Evolutionary conservation across 2,113 vertebrate species (phyloP).

Genomic region (Oncorhynchus keta): DNA sequence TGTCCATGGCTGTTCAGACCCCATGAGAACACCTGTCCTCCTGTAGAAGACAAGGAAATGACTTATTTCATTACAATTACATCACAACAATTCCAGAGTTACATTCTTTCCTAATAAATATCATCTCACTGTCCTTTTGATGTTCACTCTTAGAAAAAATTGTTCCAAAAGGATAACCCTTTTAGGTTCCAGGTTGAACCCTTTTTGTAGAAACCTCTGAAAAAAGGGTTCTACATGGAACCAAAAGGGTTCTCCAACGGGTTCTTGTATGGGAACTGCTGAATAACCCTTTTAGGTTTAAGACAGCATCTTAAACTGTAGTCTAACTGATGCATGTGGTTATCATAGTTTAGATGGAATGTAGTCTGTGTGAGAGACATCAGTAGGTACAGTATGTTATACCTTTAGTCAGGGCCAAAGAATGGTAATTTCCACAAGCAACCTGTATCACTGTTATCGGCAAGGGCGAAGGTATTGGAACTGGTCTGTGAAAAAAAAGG

Average conservation of each 20-base stretch:
- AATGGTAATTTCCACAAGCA: constrained; percentile 89
- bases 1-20: constrained; percentile 92
- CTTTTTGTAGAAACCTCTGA: too few species aligned
- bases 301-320: too few species aligned
- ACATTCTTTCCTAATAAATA: not conserved
- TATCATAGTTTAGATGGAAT: not conserved
- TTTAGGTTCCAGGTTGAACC: not conserved
- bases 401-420: constrained; percentile 87
- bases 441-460: constrained; percentile 85
- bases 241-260: too few species aligned
- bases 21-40: constrained; percentile 90
- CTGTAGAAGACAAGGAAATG: constrained; percentile 59
- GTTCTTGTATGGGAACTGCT: too few species aligned
- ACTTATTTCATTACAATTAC: not conserved
- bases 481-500: constrained; percentile 64
- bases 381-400: not conserved
- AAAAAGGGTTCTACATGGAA: too few species aligned
- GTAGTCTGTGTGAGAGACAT: not conserved
- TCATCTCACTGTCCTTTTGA: too few species aligned
- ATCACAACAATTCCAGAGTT: not conserved
- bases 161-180: too few species aligned
- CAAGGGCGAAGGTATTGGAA: constrained; percentile 78
- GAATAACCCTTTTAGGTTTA: too few species aligned
- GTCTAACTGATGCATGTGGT: too few species aligned
- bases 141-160: too few species aligned